These are phyloP conservation scores for Hedychridium roseum DNA, from an alignment of 2,888 invertebrate species.

Conservation along the genomic window DNA sequence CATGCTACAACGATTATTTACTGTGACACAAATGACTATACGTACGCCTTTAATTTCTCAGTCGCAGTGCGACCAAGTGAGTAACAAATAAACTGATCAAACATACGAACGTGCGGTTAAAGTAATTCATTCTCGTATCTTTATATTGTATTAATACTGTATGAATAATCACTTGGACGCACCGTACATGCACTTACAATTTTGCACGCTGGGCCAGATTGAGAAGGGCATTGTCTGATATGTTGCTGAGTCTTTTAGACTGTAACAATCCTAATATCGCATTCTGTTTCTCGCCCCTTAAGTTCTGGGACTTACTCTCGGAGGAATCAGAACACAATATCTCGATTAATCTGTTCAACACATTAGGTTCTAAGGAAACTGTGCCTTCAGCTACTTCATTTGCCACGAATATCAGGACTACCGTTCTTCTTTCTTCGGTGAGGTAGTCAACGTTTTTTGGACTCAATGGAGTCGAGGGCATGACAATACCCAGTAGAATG, in stretches of 20 bases:
- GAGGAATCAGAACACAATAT: conserved; percentile 48
- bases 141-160: too few species aligned
- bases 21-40: conserved; percentile 34
- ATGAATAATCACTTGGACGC: too few species aligned
- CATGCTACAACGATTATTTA: conserved; percentile 44
- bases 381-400: conserved; percentile 56
- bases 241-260: conserved; percentile 53
- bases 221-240: conserved; percentile 54
- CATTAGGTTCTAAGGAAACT: conserved; percentile 48
- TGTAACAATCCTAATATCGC: conserved; percentile 52
- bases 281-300: conserved; percentile 53
- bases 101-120: too few species aligned
- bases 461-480: conserved; percentile 61
- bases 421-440: conserved; percentile 47
- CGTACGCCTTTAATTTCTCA: too few species aligned
- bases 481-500: conserved; percentile 79
- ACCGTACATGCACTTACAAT: conserved; percentile 50
- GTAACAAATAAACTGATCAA: too few species aligned
- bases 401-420: conserved; percentile 55
- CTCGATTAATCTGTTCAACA: conserved; percentile 53
- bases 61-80: too few species aligned
- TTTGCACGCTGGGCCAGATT: conserved; percentile 55
- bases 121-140: too few species aligned
- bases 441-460: conserved; percentile 53
- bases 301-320: conserved; percentile 42